Base-by-base conservation (phyloP, 2,888 invertebrate species). In the Volucella bombylans region DNA sequence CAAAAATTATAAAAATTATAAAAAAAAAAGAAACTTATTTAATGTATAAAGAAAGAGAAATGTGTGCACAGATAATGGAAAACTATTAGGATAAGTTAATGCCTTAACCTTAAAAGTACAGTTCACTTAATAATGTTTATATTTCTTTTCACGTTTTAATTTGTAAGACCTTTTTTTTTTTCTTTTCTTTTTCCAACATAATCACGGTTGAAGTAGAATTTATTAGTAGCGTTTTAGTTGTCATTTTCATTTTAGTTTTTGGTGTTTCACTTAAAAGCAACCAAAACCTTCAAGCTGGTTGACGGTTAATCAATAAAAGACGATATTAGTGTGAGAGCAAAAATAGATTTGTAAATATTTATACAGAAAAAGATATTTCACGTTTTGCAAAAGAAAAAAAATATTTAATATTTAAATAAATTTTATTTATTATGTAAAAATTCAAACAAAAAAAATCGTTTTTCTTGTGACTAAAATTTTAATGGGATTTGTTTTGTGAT, bases 381-480 rank as follows among this genome's bases (percentile, higher is more conserved):
- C 71, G 74, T 83, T 81, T 74, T 83, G 79, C 79, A 18, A 69
- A 45, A n/a, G 49, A 55, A 57, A 49, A 65, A 64, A 73, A 47
- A 54, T 52, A 47, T 43, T 43, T 64, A 72, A 65, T 74, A 74
- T 74, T 79, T 79, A 83, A 79, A 80, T 74, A 83, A 79, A 83
- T 71, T 79, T 74, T 83, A 83, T 83, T 83, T 83, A 83, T 83
- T 80, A 76, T 67, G 69, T 80, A 77, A 71, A 67, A 69, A 54
- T 64, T 68, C 15, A 62, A 65, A 49, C 18, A 9, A 38, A 23
- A 14, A 8, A 11, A 49, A n/a, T 4, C 4, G 14, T 1, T 14
- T 31, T 31, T 47, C 31, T 45, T 11, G 52, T 23, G 23, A 23
- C 23, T 23, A 23, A 23, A 23, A 23, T 23, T 23, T 3, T 23